Evolutionary conservation across 2,113 vertebrate genomes (phyloP).

Genomic region (Puntigrus tetrazona): DNA sequence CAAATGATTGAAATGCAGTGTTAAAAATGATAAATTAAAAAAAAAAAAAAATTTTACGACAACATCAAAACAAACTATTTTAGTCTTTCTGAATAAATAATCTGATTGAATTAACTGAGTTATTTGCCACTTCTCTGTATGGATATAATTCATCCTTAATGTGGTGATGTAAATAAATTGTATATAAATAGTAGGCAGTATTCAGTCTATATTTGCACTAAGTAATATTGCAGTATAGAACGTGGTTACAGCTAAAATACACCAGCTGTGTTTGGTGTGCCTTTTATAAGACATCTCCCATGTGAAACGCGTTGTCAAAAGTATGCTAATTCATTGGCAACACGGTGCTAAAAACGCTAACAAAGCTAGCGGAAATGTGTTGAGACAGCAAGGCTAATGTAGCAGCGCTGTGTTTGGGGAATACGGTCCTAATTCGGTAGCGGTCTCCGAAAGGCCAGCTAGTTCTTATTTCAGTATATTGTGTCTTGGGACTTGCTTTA

Average conservation of each 20-base stretch:
- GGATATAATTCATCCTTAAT: not conserved
- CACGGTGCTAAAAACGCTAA: slow-evolving; percentile 19
- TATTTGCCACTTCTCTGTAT: not conserved
- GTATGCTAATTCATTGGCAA: not conserved
- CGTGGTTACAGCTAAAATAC: not conserved
- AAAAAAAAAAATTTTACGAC: no score
- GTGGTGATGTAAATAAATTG: not conserved
- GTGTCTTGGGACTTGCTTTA: slow-evolving; percentile 23
- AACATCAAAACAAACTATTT: no score
- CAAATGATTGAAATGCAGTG: not conserved
- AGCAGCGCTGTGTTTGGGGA: not conserved
- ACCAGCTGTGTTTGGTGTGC: not conserved
- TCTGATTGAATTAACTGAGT: no score
- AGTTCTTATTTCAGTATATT: slow-evolving; percentile 20
- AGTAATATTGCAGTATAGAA: not conserved
- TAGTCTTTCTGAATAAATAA: no score
- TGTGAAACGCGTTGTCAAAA: not conserved
- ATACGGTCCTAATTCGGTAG: not conserved
- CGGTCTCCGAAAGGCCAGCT: not conserved
- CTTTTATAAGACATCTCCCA: slow-evolving; percentile 8
- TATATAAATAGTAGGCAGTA: not conserved
- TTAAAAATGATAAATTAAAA: no score
- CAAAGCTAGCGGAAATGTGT: not conserved
- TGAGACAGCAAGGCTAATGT: slow-evolving; percentile 27
- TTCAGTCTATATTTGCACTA: not conserved